Percentiles rank a stretch among this genome's conserved stretches.
phyloP scores from a whole-genome alignment of 1,140 invertebrate genomes.

The Anagrus nilaparvatae region DNA sequence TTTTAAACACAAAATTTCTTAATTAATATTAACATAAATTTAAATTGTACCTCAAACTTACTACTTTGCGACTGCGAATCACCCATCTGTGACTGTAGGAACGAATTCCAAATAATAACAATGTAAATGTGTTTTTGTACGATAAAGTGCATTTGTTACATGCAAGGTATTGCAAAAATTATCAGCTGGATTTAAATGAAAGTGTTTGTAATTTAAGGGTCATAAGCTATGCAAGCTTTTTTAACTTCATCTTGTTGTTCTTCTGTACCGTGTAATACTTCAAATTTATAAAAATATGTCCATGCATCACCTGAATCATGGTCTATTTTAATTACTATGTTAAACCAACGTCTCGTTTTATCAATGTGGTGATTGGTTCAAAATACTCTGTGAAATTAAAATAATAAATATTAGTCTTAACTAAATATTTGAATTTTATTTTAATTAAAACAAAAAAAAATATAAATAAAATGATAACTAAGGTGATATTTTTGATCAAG shows the following conservation, averaged over 20 bases:
- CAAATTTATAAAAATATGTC: conserved; percentile 98
- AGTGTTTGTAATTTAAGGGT: conserved; percentile 69
- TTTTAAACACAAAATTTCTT: conserved; percentile 21
- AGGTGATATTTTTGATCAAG: too few relatives aligned
- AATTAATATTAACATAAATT: conserved; percentile 1
- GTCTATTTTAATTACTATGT: conserved; percentile 89
- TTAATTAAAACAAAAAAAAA: too few relatives aligned
- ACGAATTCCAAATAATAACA: conserved; percentile 45
- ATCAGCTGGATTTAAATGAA: conserved; percentile 44
- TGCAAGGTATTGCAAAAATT: conserved; percentile 44
- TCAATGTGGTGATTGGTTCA: too few relatives aligned
- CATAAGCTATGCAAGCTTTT: conserved; percentile 76
- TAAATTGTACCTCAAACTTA: conserved; percentile 13
- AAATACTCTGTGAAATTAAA: too few relatives aligned
- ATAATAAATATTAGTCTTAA: too few relatives aligned
- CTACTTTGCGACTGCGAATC: conserved; percentile 40
- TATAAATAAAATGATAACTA: too few relatives aligned
- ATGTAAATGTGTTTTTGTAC: conserved; percentile 48
- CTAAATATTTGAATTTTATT: too few relatives aligned
- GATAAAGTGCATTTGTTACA: conserved; percentile 48
- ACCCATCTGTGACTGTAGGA: conserved; percentile 48
- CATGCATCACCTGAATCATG: conserved; percentile 95
- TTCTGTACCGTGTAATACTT: conserved; percentile 83
- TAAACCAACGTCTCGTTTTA: conserved; percentile 97
- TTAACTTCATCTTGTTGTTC: conserved; percentile 83